phyloP scores from a whole-genome alignment of 2,888 invertebrate genomes.

The Lasioglossum villosulum region DNA sequence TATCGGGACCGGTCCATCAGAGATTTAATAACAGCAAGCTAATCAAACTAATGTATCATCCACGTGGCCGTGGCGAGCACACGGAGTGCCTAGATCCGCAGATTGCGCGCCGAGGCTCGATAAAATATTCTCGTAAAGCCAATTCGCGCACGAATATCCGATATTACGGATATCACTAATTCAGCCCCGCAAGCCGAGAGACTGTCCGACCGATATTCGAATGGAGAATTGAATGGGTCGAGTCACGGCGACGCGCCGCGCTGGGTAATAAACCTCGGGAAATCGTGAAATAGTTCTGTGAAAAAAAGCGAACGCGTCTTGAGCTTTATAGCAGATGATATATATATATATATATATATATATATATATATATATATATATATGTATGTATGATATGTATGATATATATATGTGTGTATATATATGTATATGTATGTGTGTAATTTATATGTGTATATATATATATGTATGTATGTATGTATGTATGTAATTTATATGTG shows the following conservation, averaged over 20 bases:
- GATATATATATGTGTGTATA: too few relatives aligned
- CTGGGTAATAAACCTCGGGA: neutral
- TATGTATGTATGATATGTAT: too few relatives aligned
- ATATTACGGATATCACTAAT: neutral
- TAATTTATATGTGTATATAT: too few relatives aligned
- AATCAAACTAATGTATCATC: conserved; percentile 16
- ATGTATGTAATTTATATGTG: too few relatives aligned
- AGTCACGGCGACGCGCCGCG: neutral
- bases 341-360: too few relatives aligned
- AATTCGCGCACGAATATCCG: neutral
- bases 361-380: too few relatives aligned
- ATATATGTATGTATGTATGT: too few relatives aligned
- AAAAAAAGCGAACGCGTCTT: conserved; percentile 39
- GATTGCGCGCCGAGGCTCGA: neutral
- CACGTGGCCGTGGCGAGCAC: neutral
- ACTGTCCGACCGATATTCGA: neutral
- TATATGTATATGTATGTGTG: too few relatives aligned
- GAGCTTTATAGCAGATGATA: conserved; percentile 39
- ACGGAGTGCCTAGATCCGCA: neutral
- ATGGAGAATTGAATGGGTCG: neutral
- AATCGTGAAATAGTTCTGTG: neutral
- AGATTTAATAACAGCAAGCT: conserved; percentile 1
- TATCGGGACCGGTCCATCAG: neutral
- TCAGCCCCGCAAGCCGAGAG: neutral
- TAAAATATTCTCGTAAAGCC: conserved; percentile 5